Evolutionary conservation across 37 sponge, comb jelly and placozoan species (phyloP), one percentile per base, ranked within the genome.

Genomic region (Dysidea cf. avara): DNA sequence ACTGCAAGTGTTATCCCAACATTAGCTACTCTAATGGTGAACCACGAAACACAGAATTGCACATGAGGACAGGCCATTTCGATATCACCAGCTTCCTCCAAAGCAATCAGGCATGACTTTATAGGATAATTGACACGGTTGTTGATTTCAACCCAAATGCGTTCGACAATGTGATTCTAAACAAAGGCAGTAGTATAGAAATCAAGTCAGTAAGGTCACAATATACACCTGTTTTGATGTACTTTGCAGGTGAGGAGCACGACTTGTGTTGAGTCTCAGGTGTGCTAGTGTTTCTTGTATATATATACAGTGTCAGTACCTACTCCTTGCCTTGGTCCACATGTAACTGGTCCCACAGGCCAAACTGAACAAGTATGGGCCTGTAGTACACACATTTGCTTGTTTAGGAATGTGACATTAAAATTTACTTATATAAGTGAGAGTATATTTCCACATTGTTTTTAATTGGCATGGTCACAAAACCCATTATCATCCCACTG

Each of bases 251-350:
- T 66, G 69, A 39, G 84, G 77, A 47, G 71, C 64, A 22, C 62
- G 75, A 14, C 57, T 25, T 24, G 71, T 86, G 51, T 74, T 62
- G 51, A 22, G 22, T 50, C 81, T 53, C 9, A 75, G 36, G 14
- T 52, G 71, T 47, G 71, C 81, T 18, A 86, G 59, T 49, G 18
- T 28, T 39, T 83, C 77, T 48, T 88, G 72, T 3, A 88, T 64
- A n/a, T n/a, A n/a, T n/a, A 78, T 37, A 78, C 24, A 88, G 52
- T 48, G 64, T 76, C 60, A 88, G 66, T n/a, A 61, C 59, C 71
- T 71, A 88, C 47, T 88, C 89, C 20, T 64, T 68, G 13, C 84
- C 89, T 2, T 83, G 69, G 65, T 88, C 89, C 14, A 88, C 80
- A 34, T 79, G 48, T 0, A 88, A 24, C 55, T 88, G 83, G 62